Base-by-base conservation (phyloP, 1,140 invertebrate genomes). In the Anthonomus grandis region DNA sequence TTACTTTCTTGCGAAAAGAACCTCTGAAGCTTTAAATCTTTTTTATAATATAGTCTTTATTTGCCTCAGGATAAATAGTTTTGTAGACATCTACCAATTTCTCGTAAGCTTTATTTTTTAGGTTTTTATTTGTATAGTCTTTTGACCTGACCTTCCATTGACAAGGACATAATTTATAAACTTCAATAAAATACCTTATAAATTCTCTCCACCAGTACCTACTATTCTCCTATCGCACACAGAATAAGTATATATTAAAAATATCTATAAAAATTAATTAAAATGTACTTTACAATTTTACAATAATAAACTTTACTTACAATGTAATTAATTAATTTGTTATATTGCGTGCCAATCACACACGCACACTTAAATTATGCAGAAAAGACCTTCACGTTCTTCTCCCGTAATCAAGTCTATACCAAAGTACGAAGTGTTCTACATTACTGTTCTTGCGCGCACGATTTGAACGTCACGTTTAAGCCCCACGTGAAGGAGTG, bases 1-100 rank as follows among this genome's bases (percentile, higher is more conserved):
- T 46, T 12, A 46, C 21, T 46, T 46, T 24, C 24, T 46, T 46
- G 44, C 44, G 44, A 46, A 46, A 46, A 10, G 44, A 46, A n/a
- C 44, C 44, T 25, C 44, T 46, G 19, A 23, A 21, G 24, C 44
- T 25, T 23, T 25, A 18, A 46, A 46, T 46, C 21, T 46, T 25
- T 46, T 39, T 39, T 13, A 39, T 13, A 5, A 13, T 15, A 39
- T 39, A 39, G 13, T 39, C n/a, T 39, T 39, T 39, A 46, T 46
- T 46, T 46, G 44, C 21, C 24, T 46, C 44, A 9, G 44, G 21
- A 46, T 46, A n/a, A n/a, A 46, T 17, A 8, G 18, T 46, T 46
- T 46, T 46, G 44, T 12, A 46, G 21, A 46, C 21, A 21, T 46
- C 44, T n/a, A 46, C 24, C 44, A 46, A 46, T 23, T 46, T 46